A percentile compares a stretch with the other conserved stretches of the same genome.
Conservation (phyloP, 2,113 vertebrate genomes). For the Scytalopus superciliaris region DNA sequence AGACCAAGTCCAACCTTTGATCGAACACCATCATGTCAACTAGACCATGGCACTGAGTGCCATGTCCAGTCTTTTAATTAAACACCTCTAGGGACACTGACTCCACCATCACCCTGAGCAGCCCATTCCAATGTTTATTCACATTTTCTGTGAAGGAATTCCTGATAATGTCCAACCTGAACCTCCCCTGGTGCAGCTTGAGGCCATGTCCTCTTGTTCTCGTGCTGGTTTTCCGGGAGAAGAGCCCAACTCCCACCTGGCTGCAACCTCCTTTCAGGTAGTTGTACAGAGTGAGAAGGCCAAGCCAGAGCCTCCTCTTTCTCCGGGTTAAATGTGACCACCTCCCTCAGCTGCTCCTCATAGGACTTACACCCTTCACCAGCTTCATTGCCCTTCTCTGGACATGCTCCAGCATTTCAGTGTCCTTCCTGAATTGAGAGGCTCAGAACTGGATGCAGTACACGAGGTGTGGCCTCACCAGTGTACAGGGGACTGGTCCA, state of each 20-base stretch:
- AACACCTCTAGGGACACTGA: not conserved
- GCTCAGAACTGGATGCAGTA: not conserved
- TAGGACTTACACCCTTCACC: not conserved
- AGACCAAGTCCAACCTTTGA: not conserved
- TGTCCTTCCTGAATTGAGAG: not conserved
- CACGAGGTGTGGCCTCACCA: not conserved
- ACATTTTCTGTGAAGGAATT: not conserved
- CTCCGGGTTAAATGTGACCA: not conserved
- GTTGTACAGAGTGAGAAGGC: not conserved
- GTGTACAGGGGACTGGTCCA: not conserved
- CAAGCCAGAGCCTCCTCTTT: not conserved
- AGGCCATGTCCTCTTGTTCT: not conserved
- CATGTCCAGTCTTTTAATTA: not conserved
- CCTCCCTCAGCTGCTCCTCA: not conserved
- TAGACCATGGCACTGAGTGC: not conserved
- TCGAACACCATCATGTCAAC: not conserved
- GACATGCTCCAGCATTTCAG: fast-evolving
- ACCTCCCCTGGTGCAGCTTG: not conserved
- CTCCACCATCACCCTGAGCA: fast-evolving
- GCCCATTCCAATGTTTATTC: not conserved
- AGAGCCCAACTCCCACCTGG: not conserved
- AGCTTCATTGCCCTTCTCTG: not conserved
- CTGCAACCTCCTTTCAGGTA: not conserved
- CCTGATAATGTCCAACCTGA: not conserved
- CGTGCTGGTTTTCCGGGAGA: too few relatives aligned